Evolutionary conservation across 2,113 vertebrate species (phyloP), one percentile per base, ranked within the genome.

Genomic region (Python bivittatus): DNA sequence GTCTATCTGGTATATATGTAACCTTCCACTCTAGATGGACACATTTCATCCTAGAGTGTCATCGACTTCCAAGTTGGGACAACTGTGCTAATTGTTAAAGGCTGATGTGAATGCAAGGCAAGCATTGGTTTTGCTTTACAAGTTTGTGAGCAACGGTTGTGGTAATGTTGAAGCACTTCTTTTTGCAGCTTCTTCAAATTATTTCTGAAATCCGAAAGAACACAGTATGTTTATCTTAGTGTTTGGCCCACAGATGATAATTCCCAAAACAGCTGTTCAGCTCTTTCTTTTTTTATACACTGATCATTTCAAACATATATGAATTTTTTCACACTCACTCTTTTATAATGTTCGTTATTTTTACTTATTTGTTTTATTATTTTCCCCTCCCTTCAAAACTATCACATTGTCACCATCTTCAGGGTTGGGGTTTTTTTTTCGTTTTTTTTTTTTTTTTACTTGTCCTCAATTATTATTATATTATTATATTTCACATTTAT

Each of bases 161-260:
- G 88, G 6, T 25, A 7, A 93, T 94, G 84, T 9, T 0, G 10
- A 92, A n/a, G n/a, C 57, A 4, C n/a, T 93, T 64, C 64, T 13
- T 94, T 93, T 88, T 85, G 12, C 93, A 96, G 38, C 52, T 57
- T 52, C 72, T 92, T 42, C 88, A 92, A 93, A 93, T 11, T 68
- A 4, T 56, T 94, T 89, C 68, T 84, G 88, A 52, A 84, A 86
- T 20, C 44, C 44, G 53, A 10, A 91, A 44, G 56, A 89, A 94
- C 58, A 53, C 17, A 25, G 91, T 54, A 27, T 88, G 29, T 94
- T 94, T 88, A 64, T 0, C 0, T 92, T 92, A 84, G 90, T 60
- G 1, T 53, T 58, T 2, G 68, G 58, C 0, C 3, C 93, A n/a
- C 11, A 83, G 94, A 93, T 44, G n/a, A n/a, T n/a, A 7, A 68